Base-by-base conservation (phyloP, 2,888 invertebrate species). In the Coleophora flavipennella region DNA sequence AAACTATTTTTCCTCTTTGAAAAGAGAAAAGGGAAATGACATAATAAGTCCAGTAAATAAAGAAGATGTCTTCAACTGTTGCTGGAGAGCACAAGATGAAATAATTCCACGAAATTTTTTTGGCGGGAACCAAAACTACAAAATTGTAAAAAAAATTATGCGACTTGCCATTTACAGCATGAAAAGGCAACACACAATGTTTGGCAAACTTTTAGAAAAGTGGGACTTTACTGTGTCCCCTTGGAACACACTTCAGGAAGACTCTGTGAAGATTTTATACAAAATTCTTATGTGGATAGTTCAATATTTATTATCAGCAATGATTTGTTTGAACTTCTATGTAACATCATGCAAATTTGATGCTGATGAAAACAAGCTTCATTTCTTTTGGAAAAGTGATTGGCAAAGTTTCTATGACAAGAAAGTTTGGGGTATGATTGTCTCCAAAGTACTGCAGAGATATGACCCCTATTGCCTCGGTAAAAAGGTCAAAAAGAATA, bases 401-500 rank as follows among this genome's bases (percentile, higher is more conserved):
- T 85, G 85, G 85, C 85, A 85, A 51, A 72, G 78, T 43, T 79
- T 72, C 50, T 80, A 74, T 55, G 79, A 84, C 38, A 71, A 62
- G 49, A 67, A 71, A 41, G 55, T 85, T 28, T 59, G 62, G 8
- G 59, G 62, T 39, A 67, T 84, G 68, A 40, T 75, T 14, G 56
- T 54, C n/a, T 55, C 55, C 7, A 71, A 65, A 51, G 50, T 67
- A 27, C 56, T 85, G 36, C 55, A 53, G 31, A 80, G 69, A 55
- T 62, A 45, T 57, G 56, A 70, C 42, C 33, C 45, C 1, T 66
- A 59, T 50, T 67, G 66, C 42, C 39, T 68, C 3, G 68, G 72
- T 1, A 73, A 67, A 44, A 66, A 55, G 43, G 36, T 54, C 1
- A 73, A 58, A 51, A 65, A 37, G 37, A 67, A 54, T 20, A 52